Conservation (phyloP, 2,113 vertebrate genomes). For the Actenoides hombroni region DNA sequence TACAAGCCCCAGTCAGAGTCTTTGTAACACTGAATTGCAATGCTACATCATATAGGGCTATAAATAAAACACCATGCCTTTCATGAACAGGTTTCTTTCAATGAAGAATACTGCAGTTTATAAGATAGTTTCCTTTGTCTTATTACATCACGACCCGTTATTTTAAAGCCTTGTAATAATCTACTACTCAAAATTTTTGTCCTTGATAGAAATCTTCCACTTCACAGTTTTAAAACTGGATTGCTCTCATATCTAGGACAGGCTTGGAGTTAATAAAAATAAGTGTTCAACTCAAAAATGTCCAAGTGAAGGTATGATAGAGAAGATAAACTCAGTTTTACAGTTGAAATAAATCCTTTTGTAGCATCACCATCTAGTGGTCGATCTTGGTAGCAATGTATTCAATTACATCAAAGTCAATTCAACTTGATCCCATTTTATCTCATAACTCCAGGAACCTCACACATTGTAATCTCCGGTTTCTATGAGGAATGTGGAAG, state of each 20-base stretch:
- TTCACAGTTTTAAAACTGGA: not conserved
- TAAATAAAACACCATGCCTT: not conserved
- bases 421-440: not conserved
- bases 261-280: not conserved
- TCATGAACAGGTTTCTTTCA: not conserved
- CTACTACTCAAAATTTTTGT: not conserved
- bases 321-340: accelerated
- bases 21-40: not conserved
- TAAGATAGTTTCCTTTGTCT: not conserved
- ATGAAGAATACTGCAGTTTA: not conserved
- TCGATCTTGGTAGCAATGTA: not conserved
- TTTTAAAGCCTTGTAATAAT: not conserved
- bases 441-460: accelerated
- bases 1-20: not conserved
- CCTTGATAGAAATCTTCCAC: not conserved
- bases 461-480: accelerated
- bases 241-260: not conserved
- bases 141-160: not conserved
- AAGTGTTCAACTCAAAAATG: accelerated
- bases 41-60: not conserved
- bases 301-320: accelerated
- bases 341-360: not conserved
- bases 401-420: not conserved
- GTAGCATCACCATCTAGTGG: conserved; percentile 25
- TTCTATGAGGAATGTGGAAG: not conserved